Percentiles rank a stretch among this genome's conserved stretches.
Conservation (phyloP, 1,140 invertebrate species). For the Monochamus saltuarius region DNA sequence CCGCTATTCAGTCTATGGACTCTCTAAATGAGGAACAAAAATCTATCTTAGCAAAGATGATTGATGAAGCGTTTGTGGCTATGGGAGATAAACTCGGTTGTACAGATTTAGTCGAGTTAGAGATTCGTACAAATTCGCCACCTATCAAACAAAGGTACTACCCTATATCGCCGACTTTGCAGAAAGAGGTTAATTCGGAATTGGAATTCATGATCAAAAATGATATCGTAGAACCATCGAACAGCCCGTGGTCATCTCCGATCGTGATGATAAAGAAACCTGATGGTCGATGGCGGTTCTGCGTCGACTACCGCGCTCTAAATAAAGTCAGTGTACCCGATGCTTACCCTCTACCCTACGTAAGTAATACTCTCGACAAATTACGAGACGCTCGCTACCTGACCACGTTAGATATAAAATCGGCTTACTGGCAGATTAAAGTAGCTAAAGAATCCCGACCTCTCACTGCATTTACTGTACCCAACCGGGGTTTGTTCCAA, state of each 20-base stretch:
- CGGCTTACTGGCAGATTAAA: conserved; percentile 50
- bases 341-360: conserved; percentile 16
- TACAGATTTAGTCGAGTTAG: conserved; percentile 3
- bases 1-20: not conserved
- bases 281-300: conserved; percentile 44
- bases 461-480: conserved; percentile 36
- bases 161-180: conserved; percentile 11
- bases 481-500: conserved; percentile 41
- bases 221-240: conserved; percentile 28
- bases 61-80: not conserved
- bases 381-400: conserved; percentile 39
- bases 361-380: conserved; percentile 35
- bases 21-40: conserved; percentile 4
- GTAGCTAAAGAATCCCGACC: conserved; percentile 35
- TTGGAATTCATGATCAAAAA: conserved; percentile 34
- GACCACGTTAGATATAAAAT: conserved; percentile 40
- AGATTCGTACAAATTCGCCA: not conserved
- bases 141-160: conserved; percentile 17
- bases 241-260: conserved; percentile 49
- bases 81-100: conserved; percentile 7
- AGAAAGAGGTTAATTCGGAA: conserved; percentile 14
- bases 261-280: conserved; percentile 56
- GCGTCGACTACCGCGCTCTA: conserved; percentile 17
- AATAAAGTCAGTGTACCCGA: conserved; percentile 13
- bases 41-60: not conserved